These are phyloP conservation scores for Gorsachius magnificus DNA, from an alignment of 2,797 vertebrate genomes.

Conservation along the genomic window DNA sequence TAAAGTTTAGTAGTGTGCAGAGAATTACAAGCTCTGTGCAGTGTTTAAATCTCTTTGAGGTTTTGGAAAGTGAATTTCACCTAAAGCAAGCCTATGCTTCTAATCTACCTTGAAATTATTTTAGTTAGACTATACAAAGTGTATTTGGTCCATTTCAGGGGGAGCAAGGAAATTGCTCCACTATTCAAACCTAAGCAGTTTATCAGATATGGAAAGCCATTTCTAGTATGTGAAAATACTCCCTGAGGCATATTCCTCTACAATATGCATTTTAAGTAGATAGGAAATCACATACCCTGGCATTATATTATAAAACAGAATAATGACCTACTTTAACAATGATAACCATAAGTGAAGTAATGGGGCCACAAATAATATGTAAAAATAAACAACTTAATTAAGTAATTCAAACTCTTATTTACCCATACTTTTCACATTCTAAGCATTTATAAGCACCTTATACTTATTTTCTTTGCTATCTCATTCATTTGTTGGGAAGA, in stretches of 20 bases:
- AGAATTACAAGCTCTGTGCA: background rate
- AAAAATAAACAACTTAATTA: conserved; percentile 16
- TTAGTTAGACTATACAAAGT: background rate
- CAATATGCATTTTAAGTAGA: conserved; percentile 14
- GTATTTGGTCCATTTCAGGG: background rate
- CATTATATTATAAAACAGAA: background rate
- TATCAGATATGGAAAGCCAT: conserved; percentile 38
- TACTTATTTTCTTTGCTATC: background rate
- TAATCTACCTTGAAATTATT: conserved; percentile 58
- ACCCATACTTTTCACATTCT: background rate
- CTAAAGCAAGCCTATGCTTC: background rate
- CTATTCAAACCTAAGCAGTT: conserved; percentile 15
- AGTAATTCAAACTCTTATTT: background rate
- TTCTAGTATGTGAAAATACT: conserved; percentile 1
- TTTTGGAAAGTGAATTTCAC: conserved; percentile 34
- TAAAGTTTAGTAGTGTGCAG: background rate
- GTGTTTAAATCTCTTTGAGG: conserved; percentile 41
- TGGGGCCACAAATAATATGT: background rate
- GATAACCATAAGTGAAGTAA: conserved; percentile 15
- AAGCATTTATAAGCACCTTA: background rate
- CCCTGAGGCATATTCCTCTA: background rate
- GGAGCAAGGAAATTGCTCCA: background rate
- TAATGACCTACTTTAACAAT: conserved; percentile 26
- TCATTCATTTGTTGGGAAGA: background rate
- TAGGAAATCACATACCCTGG: background rate